Conservation (phyloP, 2,113 vertebrate species). For the Electrona antarctica region DNA sequence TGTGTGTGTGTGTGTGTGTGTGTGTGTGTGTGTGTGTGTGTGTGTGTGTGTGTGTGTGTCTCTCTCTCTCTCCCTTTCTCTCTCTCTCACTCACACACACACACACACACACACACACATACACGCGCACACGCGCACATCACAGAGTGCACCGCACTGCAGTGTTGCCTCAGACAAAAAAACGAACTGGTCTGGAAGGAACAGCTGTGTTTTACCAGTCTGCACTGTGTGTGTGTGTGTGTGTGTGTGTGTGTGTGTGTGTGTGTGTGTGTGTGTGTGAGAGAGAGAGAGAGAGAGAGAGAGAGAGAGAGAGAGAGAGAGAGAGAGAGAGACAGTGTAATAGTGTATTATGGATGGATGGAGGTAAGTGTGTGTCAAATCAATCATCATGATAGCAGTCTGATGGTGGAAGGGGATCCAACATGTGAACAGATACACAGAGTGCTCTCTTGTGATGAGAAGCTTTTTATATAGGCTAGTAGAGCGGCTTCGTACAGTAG, state of each 20-base stretch:
- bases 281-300: constrained; percentile 8
- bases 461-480: no score
- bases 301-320: constrained; percentile 6
- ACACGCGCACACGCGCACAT: not conserved
- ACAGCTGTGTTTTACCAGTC: constrained; percentile 8
- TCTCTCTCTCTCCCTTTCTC: not conserved
- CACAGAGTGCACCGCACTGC: constrained; percentile 16
- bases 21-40: no score
- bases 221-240: no score
- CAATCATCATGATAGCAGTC: no score
- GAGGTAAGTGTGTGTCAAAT: no score
- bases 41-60: no score
- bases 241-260: not conserved
- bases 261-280: not conserved
- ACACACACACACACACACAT: not conserved
- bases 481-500: no score
- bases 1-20: no score
- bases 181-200: not conserved
- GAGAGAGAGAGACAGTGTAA: no score
- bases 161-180: constrained; percentile 1
- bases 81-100: not conserved
- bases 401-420: not conserved
- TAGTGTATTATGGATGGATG: not conserved
- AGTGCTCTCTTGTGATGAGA: no score
- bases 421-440: not conserved